A percentile compares a stretch with the other conserved stretches of the same genome.
These are phyloP conservation scores for Crypturellus tataupa DNA, from an alignment of 2,797 vertebrate genomes.

Conservation along the genomic window DNA sequence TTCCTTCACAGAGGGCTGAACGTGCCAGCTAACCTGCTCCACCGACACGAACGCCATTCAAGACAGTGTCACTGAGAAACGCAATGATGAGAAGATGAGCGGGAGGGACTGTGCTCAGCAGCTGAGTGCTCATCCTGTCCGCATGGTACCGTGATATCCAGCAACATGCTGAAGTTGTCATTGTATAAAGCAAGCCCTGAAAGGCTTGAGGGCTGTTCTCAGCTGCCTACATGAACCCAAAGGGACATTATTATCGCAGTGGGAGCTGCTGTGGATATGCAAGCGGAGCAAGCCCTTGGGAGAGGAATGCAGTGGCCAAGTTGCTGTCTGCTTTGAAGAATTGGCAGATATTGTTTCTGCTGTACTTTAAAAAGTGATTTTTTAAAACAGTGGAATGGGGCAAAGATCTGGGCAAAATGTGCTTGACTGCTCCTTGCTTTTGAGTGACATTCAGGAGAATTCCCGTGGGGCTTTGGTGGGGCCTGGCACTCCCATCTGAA, in stretches of 20 bases:
- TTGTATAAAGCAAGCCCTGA: background rate
- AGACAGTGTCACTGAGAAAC: background rate
- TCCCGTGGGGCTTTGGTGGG: background rate
- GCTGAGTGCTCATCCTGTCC: background rate
- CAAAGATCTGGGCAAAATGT: background rate
- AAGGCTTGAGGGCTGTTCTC: background rate
- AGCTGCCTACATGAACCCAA: background rate
- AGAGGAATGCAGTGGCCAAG: background rate
- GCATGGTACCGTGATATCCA: accelerated
- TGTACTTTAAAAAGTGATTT: background rate
- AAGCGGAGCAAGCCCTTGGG: background rate
- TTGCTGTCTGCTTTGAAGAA: background rate
- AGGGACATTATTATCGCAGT: background rate
- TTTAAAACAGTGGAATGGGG: background rate
- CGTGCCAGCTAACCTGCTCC: background rate
- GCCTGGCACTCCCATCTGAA: background rate
- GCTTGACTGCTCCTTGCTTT: background rate
- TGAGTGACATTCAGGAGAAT: accelerated
- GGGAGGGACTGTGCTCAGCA: background rate
- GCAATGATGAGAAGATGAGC: too few relatives aligned
- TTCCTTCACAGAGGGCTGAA: background rate
- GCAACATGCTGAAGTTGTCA: background rate
- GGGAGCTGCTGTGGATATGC: accelerated
- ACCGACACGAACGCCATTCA: accelerated
- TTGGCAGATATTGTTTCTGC: background rate